Evolutionary conservation across 2,888 invertebrate genomes (phyloP).

Genomic region (Sturmia bella): DNA sequence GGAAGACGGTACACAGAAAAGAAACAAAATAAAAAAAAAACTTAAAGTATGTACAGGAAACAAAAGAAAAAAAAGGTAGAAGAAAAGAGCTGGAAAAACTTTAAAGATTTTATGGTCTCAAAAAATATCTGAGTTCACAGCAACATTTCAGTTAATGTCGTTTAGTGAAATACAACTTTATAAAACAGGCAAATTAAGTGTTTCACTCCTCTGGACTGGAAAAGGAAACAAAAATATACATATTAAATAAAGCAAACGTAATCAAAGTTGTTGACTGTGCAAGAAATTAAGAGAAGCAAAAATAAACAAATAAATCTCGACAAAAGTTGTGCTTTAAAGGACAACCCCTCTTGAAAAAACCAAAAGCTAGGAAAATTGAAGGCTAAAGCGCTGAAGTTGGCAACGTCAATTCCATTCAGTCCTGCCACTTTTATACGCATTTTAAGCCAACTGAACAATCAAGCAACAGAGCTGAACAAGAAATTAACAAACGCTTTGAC

Average conservation of each 20-base stretch:
- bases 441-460: background rate
- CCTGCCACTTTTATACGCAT: constrained; percentile 16
- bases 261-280: constrained; percentile 37
- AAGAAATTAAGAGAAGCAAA: background rate
- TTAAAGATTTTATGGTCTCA: too few species aligned
- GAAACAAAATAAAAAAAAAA: background rate
- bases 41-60: background rate
- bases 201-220: constrained; percentile 7
- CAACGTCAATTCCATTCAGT: constrained; percentile 23
- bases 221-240: background rate
- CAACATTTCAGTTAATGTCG: too few species aligned
- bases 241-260: constrained; percentile 30
- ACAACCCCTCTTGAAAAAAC: background rate
- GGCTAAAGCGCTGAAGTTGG: constrained; percentile 11
- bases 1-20: background rate
- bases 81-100: too few species aligned
- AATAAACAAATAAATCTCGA: background rate
- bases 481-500: background rate
- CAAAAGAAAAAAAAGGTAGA: background rate
- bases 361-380: constrained; percentile 29
- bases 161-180: background rate
- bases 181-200: constrained; percentile 38
- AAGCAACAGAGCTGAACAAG: background rate
- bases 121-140: background rate
- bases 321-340: background rate